Conservation (phyloP, 2,797 vertebrate species). For the Alfaro cultratus region DNA sequence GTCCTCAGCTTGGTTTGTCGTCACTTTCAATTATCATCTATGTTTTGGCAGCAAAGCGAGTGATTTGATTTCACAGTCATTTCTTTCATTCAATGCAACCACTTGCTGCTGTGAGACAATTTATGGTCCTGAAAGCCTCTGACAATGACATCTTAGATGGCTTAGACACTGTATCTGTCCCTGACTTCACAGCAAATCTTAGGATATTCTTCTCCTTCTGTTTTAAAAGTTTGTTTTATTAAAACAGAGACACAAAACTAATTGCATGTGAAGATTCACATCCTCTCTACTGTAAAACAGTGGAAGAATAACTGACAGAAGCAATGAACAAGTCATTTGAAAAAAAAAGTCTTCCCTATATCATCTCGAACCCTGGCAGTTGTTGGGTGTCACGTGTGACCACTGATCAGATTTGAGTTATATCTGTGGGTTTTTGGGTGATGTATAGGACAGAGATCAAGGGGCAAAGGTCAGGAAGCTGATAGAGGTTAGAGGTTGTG, state of each 20-base stretch:
- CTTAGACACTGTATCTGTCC: conserved; percentile 34
- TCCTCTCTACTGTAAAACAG: conserved; percentile 2
- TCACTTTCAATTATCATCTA: conserved; percentile 58
- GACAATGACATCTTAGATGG: conserved; percentile 46
- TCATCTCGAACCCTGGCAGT: conserved; percentile 49
- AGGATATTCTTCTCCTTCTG: not conserved
- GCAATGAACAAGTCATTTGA: not conserved
- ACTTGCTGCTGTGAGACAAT: conserved; percentile 55
- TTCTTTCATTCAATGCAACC: conserved; percentile 54
- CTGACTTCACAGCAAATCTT: conserved; percentile 23
- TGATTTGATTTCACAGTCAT: conserved; percentile 67
- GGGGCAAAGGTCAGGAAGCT: conserved; percentile 60
- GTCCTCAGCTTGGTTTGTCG: conserved; percentile 57
- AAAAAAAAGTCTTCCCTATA: conserved; percentile 22
- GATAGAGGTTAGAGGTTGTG: conserved; percentile 62
- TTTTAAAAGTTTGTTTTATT: conserved; percentile 12
- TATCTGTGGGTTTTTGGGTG: conserved; percentile 40
- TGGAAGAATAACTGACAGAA: conserved; percentile 17
- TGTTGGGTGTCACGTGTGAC: conserved; percentile 38
- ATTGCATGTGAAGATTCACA: conserved; percentile 2
- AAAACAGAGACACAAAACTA: not conserved
- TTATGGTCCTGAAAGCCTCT: conserved; percentile 27
- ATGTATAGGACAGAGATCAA: conserved; percentile 66
- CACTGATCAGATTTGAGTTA: conserved; percentile 54
- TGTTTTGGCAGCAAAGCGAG: conserved; percentile 65